Evolutionary conservation across 2,113 vertebrate species (phyloP).

Genomic region (Scomber japonicus): DNA sequence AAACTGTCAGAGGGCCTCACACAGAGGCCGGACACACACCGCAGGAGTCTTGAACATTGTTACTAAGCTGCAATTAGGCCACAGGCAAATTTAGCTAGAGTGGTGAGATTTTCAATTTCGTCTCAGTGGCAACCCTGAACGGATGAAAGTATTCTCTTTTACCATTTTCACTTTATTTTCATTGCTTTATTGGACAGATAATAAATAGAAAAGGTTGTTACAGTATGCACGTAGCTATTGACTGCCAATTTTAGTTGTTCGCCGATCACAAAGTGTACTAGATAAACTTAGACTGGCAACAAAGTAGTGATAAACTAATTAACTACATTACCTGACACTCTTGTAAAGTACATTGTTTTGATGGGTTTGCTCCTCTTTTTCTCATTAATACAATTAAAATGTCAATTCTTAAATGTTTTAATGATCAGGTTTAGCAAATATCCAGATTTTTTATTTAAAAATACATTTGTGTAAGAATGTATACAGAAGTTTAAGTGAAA

Average conservation of each 20-base stretch:
- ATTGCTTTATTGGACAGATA: background rate
- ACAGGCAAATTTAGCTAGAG: background rate
- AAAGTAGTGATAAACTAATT: background rate
- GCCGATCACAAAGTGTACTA: background rate
- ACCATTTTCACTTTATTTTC: background rate
- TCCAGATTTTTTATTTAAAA: too few relatives aligned
- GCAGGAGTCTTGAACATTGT: constrained; percentile 19
- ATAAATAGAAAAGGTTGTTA: background rate
- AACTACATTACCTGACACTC: background rate
- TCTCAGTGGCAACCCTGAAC: background rate
- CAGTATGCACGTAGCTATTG: background rate
- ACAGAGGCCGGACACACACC: constrained; percentile 51
- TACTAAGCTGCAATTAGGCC: constrained; percentile 28
- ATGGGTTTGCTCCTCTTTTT: too few relatives aligned
- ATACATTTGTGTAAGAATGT: too few relatives aligned
- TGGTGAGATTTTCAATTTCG: background rate
- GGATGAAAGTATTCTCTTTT: background rate
- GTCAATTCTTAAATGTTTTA: too few relatives aligned
- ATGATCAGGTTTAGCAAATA: too few relatives aligned
- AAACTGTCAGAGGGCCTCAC: constrained; percentile 75
- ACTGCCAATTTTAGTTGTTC: background rate
- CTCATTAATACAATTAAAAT: too few relatives aligned
- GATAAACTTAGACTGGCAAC: background rate
- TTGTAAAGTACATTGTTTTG: too few relatives aligned
- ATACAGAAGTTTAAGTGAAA: too few relatives aligned